These are phyloP conservation scores for Pemphredon lugubris DNA, from an alignment of 2,888 invertebrate species.

Conservation along the genomic window DNA sequence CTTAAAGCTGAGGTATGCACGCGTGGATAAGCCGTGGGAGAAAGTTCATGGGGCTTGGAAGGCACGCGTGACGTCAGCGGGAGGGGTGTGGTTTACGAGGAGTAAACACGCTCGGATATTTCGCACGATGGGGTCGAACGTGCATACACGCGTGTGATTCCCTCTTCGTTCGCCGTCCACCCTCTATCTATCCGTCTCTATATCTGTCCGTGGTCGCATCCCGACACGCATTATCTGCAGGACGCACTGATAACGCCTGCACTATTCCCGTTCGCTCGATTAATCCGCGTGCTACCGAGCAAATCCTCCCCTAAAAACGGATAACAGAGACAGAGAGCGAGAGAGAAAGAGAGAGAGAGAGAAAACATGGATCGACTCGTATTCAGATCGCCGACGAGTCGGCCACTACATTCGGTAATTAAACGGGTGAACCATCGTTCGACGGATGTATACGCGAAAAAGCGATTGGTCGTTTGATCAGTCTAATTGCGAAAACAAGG, in stretches of 20 bases:
- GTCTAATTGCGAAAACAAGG: no score
- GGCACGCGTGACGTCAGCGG: slow-evolving; percentile 57
- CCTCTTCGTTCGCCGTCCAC: slow-evolving; percentile 26
- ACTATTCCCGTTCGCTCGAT: slow-evolving; percentile 53
- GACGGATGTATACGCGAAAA: no score
- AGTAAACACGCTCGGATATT: slow-evolving; percentile 67
- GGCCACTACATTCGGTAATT: slow-evolving; percentile 59
- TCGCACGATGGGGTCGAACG: slow-evolving; percentile 58
- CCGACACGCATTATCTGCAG: slow-evolving; percentile 66
- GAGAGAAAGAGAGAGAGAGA: no score
- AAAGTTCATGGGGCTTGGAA: slow-evolving; percentile 12
- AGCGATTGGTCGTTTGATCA: no score
- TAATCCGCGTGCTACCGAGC: slow-evolving; percentile 60
- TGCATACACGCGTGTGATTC: slow-evolving; percentile 48
- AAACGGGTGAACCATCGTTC: slow-evolving; percentile 43
- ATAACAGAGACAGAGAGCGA: no score
- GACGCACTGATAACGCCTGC: slow-evolving; percentile 63
- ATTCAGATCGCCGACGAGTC: slow-evolving; percentile 46
- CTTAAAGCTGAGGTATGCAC: slow-evolving; percentile 53
- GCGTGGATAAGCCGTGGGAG: no score
- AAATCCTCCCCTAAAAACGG: slow-evolving; percentile 65
- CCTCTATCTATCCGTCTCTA: slow-evolving; percentile 7
- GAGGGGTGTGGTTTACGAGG: slow-evolving; percentile 66
- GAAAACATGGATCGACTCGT: slow-evolving; percentile 33
- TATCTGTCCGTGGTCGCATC: slow-evolving; percentile 59